Evolutionary conservation across 2,797 vertebrate genomes (phyloP), one percentile per base, ranked within the genome.

Genomic region (Enteromius anoplus): DNA sequence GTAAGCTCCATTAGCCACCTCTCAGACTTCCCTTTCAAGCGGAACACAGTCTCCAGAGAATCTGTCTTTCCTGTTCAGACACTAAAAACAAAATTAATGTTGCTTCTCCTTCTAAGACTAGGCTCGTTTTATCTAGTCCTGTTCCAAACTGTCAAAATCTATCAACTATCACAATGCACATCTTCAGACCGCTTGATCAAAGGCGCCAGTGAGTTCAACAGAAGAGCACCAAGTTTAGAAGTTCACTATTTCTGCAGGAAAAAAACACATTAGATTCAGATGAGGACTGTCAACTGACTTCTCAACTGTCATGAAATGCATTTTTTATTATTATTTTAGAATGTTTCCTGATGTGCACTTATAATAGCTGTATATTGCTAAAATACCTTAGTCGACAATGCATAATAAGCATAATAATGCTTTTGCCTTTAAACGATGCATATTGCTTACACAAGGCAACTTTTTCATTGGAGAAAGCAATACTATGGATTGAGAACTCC

Each of bases 11-110:
- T 82, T 82, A 71, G 37, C 68, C 78, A 47, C 40, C 40, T 80
- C 79, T 71, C 23, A 83, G 75, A 73, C 71, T 75, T 86, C 80
- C 87, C 81, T 87, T 82, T 87, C 2, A 65, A 66, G 32, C 53
- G 45, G 58, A 32, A 71, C 84, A 86, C 37, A 29, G 65, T 66
- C 75, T 80, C 3, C 15, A 82, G 73, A 72, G 51, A 80, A 40
- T 72, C 40, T 62, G 79, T 72, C 68, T 80, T 58, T 62, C 8
- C 53, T 34, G 58, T 58, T 71, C 26, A 71, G 53, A 72, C 19
- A 11, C 68, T 71, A 47, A 71, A 80, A 80, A 76, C 26, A 4
- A 71, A 80, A 47, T 47, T 17, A 34, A 62, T 62, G 53, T 45
- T 80, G 19, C 15, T 47, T 71, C 12, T 71, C 5, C 40, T 42